Evolutionary conservation across 2,113 vertebrate species (phyloP), one percentile per base, ranked within the genome.

Genomic region (Candoia aspera): DNA sequence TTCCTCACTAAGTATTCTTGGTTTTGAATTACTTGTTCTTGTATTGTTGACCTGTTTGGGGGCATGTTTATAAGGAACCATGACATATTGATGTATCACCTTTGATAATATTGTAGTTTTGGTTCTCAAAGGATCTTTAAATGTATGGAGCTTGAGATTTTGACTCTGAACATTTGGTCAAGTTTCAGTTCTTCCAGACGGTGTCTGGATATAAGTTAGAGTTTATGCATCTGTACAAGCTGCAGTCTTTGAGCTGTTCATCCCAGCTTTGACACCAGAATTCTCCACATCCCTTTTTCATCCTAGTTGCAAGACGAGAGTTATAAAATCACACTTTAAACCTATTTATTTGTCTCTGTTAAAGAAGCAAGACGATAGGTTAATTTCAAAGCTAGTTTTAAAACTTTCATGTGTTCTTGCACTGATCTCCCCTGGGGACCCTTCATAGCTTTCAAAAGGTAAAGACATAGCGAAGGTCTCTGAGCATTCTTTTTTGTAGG

Each of bases 401-500:
- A 92, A 90, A 91, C 23, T 87, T 86, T 83, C 87, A 19, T 86
- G 90, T 94, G 92, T 33, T 93, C 87, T 8, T 93, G 64, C 92
- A 83, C 90, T 93, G 87, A 92, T 42, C 46, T 94, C 94, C 95
- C 91, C 87, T 89, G 91, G 84, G 92, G 86, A 93, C 88, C 88
- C 87, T 95, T 96, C 93, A 88, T 96, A 94, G 89, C 91, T 95
- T 95, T 95, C 89, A 73, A 93, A 95, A 93, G 57, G 64, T 10
- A 93, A 59, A 90, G 59, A 88, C 42, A 90, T 49, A 90, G 42
- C 55, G 46, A 90, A 92, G 68, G 89, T 91, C 37, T 85, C 53
- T 49, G 21, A 23, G 64, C 42, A 37, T 23, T 85, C 23, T 6
- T 83, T 91, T 90, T 94, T 88, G 85, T 68, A 68, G 54, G 85